Conservation (phyloP, 2,888 invertebrate species). For the Oscheius sp. region DNA sequence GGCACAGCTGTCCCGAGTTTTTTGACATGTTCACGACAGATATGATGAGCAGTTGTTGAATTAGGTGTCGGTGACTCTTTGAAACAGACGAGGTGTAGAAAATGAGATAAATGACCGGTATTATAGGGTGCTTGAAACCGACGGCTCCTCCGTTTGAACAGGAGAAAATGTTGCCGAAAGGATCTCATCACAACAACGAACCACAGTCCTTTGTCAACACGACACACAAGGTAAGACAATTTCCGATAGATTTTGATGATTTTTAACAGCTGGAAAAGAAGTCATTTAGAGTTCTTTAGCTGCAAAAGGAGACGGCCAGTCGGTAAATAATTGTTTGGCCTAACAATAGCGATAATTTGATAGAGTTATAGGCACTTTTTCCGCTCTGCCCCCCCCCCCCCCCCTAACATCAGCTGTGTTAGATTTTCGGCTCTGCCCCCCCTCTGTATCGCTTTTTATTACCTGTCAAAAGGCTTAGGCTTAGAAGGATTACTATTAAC, state of each 20-base stretch:
- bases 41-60: slow-evolving; percentile 21
- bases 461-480: too few relatives aligned
- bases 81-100: background rate
- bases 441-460: too few relatives aligned
- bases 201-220: slow-evolving; percentile 51
- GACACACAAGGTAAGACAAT: slow-evolving; percentile 39
- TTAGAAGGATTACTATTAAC: too few relatives aligned
- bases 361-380: too few relatives aligned
- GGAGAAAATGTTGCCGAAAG: slow-evolving; percentile 48
- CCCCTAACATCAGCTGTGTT: too few relatives aligned
- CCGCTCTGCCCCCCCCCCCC: too few relatives aligned
- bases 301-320: too few relatives aligned
- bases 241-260: background rate
- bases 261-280: too few relatives aligned
- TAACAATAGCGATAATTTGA: too few relatives aligned
- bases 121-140: slow-evolving; percentile 40
- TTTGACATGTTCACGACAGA: slow-evolving; percentile 15
- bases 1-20: background rate
- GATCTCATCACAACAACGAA: slow-evolving; percentile 45
- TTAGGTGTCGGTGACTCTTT: slow-evolving; percentile 23
- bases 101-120: background rate
- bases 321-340: too few relatives aligned
- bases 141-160: slow-evolving; percentile 49
- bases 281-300: too few relatives aligned
- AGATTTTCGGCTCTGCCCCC: too few relatives aligned